Percentiles rank a stretch among this genome's conserved stretches.
phyloP scores from a whole-genome alignment of 1,140 invertebrate genomes.

The Drosophila ambigua region DNA sequence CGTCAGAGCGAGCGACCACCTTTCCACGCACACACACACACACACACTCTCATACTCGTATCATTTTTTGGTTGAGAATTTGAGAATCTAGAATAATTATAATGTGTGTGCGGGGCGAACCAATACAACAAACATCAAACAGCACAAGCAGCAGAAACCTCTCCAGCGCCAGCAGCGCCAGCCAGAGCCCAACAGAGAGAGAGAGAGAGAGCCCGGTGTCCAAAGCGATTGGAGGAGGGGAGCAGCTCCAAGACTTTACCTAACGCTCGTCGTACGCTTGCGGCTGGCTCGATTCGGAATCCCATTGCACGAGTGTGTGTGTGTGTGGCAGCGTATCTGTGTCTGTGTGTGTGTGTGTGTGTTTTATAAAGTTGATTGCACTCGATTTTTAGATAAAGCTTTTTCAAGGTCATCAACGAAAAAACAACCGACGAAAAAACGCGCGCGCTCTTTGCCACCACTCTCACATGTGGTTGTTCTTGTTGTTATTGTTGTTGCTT shows the following conservation, averaged over 20 bases:
- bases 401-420: slow-evolving; percentile 83
- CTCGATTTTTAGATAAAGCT: slow-evolving; percentile 84
- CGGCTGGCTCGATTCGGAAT: slow-evolving; percentile 27
- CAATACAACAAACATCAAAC: slow-evolving; percentile 29
- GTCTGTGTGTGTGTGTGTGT: slow-evolving; percentile 27
- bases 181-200: background rate
- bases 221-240: background rate
- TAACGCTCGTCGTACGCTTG: slow-evolving; percentile 50
- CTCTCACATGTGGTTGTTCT: no score
- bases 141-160: slow-evolving; percentile 8
- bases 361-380: slow-evolving; percentile 83
- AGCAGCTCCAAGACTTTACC: slow-evolving; percentile 67
- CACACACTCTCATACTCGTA: slow-evolving; percentile 14
- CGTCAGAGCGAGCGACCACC: slow-evolving; percentile 63
- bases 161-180: no score
- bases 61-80: slow-evolving; percentile 33
- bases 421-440: slow-evolving; percentile 60
- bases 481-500: slow-evolving; percentile 13
- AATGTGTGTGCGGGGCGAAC: slow-evolving; percentile 52
- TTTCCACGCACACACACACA: slow-evolving; percentile 35
- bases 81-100: slow-evolving; percentile 74
- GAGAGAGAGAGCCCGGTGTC: slow-evolving; percentile 12
- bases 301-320: slow-evolving; percentile 27
- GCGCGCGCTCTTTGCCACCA: slow-evolving; percentile 35
- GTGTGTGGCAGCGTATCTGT: slow-evolving; percentile 35